A percentile compares a stretch with the other conserved stretches of the same genome.
Evolutionary conservation across 2,797 vertebrate genomes (phyloP).

Genomic region (Microcaecilia unicolor): DNA sequence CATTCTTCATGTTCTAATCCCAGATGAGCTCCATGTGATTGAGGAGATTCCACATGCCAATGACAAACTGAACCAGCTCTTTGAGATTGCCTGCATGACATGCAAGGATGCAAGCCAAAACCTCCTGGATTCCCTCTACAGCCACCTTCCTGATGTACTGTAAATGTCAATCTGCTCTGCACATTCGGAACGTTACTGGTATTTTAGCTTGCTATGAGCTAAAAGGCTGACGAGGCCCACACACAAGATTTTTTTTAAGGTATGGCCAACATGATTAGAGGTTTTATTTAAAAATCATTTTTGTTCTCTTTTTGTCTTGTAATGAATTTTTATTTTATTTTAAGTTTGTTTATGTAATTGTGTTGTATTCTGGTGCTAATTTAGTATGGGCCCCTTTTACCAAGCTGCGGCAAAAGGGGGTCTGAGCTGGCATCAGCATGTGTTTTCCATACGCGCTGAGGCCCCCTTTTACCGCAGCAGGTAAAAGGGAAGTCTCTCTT

Average conservation of each 20-base stretch:
- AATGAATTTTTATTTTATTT: no score
- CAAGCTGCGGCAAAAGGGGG: no score
- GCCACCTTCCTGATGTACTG: constrained; percentile 88
- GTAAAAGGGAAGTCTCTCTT: no score
- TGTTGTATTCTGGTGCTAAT: no score
- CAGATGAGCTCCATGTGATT: constrained; percentile 81
- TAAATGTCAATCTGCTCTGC: constrained; percentile 43
- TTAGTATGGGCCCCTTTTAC: no score
- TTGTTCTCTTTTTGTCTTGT: no score
- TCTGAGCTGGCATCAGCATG: no score
- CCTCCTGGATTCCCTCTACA: constrained; percentile 92
- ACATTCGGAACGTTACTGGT: constrained; percentile 35
- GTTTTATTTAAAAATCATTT: no score
- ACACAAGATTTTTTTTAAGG: background rate
- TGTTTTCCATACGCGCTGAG: no score
- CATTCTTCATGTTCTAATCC: constrained; percentile 94
- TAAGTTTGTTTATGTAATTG: no score
- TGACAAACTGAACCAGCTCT: constrained; percentile 87
- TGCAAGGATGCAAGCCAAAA: constrained; percentile 97
- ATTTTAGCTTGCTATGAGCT: constrained; percentile 37
- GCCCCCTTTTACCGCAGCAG: no score
- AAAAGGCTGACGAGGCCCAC: constrained; percentile 14
- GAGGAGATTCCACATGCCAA: constrained; percentile 85
- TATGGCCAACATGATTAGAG: constrained; percentile 5
- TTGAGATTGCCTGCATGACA: constrained; percentile 91